These are phyloP conservation scores for Drosophila melanosoma DNA, from an alignment of 2,888 invertebrate species.

Conservation along the genomic window DNA sequence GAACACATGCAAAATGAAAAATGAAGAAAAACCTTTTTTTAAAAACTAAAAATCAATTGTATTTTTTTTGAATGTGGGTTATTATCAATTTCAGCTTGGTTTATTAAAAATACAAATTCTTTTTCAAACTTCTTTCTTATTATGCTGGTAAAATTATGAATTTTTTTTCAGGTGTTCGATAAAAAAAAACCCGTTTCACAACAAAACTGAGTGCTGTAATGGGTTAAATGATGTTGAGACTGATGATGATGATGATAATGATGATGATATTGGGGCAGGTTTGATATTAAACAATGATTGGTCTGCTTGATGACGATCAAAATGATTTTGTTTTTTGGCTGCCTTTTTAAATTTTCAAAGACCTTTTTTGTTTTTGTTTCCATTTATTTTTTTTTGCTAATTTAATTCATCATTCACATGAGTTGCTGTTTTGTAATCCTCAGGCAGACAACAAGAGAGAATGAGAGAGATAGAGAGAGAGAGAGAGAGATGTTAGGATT, in stretches of 20 bases:
- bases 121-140: background rate
- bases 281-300: slow-evolving; percentile 8
- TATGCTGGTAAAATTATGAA: background rate
- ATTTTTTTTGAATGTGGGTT: background rate
- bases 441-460: slow-evolving; percentile 40
- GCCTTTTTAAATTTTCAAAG: slow-evolving; percentile 14
- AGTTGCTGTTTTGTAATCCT: slow-evolving; percentile 75
- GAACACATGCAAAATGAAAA: slow-evolving; percentile 61
- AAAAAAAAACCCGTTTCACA: background rate
- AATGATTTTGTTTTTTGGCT: slow-evolving; percentile 1
- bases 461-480: background rate
- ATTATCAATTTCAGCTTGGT: slow-evolving; percentile 4
- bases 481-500: background rate
- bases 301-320: background rate
- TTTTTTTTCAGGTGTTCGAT: background rate
- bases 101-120: background rate
- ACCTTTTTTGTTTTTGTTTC: slow-evolving; percentile 27
- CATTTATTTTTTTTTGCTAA: slow-evolving; percentile 57
- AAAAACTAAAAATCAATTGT: slow-evolving; percentile 60
- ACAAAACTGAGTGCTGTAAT: background rate
- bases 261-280: slow-evolving; percentile 26
- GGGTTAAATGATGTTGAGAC: background rate
- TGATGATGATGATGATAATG: background rate
- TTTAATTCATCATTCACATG: slow-evolving; percentile 79
- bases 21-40: slow-evolving; percentile 73